Evolutionary conservation across 2,797 vertebrate genomes (phyloP).

Genomic region (Onychomys arenicola): DNA sequence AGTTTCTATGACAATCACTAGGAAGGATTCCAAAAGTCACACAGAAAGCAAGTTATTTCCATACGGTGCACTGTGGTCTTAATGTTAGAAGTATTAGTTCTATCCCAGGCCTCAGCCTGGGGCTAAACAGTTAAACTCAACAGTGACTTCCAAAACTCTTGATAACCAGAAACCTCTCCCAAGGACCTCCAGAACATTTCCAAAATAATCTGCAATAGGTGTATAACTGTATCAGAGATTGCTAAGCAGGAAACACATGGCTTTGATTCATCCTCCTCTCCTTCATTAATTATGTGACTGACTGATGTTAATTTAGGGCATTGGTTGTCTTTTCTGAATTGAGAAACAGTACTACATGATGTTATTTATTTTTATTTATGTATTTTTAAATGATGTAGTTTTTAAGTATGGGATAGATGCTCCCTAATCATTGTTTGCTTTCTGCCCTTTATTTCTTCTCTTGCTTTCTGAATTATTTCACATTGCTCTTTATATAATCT

Average conservation of each 20-base stretch:
- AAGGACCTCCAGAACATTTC: background rate
- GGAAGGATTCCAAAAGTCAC: background rate
- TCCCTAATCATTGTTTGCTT: background rate
- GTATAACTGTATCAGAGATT: background rate
- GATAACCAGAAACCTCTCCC: background rate
- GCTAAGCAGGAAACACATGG: background rate
- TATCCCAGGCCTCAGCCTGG: background rate
- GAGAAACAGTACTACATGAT: background rate
- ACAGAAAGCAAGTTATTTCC: background rate
- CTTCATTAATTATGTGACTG: background rate
- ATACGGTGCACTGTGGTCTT: background rate
- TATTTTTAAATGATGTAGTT: background rate
- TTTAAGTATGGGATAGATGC: background rate
- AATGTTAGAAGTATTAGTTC: background rate
- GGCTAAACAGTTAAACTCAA: background rate
- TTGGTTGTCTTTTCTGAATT: background rate
- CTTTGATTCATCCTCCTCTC: background rate
- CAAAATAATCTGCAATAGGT: background rate
- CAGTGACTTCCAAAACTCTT: background rate
- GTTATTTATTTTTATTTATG: background rate
- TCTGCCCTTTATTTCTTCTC: background rate
- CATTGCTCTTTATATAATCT: background rate
- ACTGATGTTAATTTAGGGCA: background rate
- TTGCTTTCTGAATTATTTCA: background rate
- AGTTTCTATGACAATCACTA: background rate